phyloP scores from a whole-genome alignment of 2,888 invertebrate genomes.

The Brachypalpus laphriformis region DNA sequence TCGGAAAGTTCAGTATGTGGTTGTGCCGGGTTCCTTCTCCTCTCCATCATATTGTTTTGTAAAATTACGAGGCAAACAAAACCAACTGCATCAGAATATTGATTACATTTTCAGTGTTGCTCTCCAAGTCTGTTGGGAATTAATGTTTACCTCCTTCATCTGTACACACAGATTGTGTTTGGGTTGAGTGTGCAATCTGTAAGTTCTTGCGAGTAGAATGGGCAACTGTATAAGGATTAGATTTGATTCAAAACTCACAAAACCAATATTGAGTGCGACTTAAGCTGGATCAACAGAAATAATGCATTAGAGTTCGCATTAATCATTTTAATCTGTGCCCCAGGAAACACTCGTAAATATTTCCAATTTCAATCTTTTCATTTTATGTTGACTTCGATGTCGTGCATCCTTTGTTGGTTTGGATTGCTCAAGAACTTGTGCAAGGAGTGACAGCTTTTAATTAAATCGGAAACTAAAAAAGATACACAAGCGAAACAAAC shows the following conservation, averaged over 20 bases:
- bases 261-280: slow-evolving; percentile 36
- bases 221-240: slow-evolving; percentile 15
- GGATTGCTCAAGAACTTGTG: slow-evolving; percentile 9
- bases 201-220: background rate
- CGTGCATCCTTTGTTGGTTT: slow-evolving; percentile 17
- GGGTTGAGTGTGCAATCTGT: background rate
- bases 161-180: background rate
- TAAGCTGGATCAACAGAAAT: slow-evolving; percentile 31
- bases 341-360: background rate
- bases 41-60: background rate
- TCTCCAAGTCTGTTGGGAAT: background rate
- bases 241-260: slow-evolving; percentile 22
- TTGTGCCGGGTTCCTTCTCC: slow-evolving; percentile 2
- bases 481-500: slow-evolving; percentile 9
- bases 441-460: slow-evolving; percentile 56
- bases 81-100: slow-evolving; percentile 39
- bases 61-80: slow-evolving; percentile 34
- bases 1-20: slow-evolving; percentile 27
- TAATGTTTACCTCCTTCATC: background rate
- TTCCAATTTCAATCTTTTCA: slow-evolving; percentile 17
- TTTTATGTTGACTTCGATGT: slow-evolving; percentile 25
- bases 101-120: slow-evolving; percentile 31
- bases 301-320: slow-evolving; percentile 28
- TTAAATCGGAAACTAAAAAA: slow-evolving; percentile 46
- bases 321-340: slow-evolving; percentile 45